These are phyloP conservation scores for Cheumatopsyche charites DNA, from an alignment of 1,140 invertebrate genomes.

Conservation along the genomic window DNA sequence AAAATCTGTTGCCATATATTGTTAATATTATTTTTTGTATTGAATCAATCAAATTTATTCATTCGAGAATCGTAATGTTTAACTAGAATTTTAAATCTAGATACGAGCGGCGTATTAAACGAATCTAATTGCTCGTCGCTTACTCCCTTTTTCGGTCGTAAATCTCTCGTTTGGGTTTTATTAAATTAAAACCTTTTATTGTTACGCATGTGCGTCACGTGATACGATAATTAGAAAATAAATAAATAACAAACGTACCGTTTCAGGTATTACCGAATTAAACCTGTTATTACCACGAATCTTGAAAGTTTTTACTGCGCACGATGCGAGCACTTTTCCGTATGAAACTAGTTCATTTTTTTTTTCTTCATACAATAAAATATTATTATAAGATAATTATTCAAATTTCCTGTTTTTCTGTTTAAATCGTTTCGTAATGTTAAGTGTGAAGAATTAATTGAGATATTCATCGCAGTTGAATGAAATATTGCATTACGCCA, in stretches of 20 bases:
- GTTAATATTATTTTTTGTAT: too few relatives aligned
- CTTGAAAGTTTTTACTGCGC: too few relatives aligned
- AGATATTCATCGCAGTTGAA: background rate
- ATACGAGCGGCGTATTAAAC: too few relatives aligned
- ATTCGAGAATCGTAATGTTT: too few relatives aligned
- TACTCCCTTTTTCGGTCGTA: too few relatives aligned
- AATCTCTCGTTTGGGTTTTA: too few relatives aligned
- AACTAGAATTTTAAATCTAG: too few relatives aligned
- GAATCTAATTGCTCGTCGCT: too few relatives aligned
- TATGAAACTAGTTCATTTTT: background rate
- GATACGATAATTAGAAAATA: conserved; percentile 18
- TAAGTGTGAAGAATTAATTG: conserved; percentile 1
- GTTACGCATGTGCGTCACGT: too few relatives aligned
- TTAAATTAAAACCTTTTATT: too few relatives aligned
- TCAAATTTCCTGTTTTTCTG: background rate
- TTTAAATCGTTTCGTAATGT: background rate
- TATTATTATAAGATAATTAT: background rate
- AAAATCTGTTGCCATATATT: too few relatives aligned
- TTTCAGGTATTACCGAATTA: background rate
- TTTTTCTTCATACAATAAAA: background rate
- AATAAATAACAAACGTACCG: conserved; percentile 21
- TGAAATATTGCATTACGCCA: conserved; percentile 2
- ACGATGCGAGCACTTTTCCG: background rate
- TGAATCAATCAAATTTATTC: too few relatives aligned
- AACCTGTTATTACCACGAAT: background rate